phyloP scores from a whole-genome alignment of 2,113 vertebrate genomes.

The mouse (Mus musculus) region GRCm39 chr10:34357501-34358000 shows the following conservation, averaged over 20 bases:
- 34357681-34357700: neutral
- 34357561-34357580: neutral
- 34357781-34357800: conserved; percentile 54
- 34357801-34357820: conserved; percentile 44
- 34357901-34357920: neutral
- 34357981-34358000: conserved; percentile 23
- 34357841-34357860: neutral
- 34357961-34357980: neutral
- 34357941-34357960: neutral
- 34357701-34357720: neutral
- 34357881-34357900: neutral
- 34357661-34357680: neutral
- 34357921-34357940: neutral
- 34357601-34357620: no score
- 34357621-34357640: neutral
- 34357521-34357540: neutral
- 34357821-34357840: conserved; percentile 11
- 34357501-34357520: neutral
- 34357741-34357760: neutral
- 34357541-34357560: neutral
- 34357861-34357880: neutral
- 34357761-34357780: neutral
- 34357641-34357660: neutral
- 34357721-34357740: neutral
- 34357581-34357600: neutral